Evolutionary conservation across 1,140 invertebrate genomes (phyloP).

Genomic region (Vanessa tameamea): DNA sequence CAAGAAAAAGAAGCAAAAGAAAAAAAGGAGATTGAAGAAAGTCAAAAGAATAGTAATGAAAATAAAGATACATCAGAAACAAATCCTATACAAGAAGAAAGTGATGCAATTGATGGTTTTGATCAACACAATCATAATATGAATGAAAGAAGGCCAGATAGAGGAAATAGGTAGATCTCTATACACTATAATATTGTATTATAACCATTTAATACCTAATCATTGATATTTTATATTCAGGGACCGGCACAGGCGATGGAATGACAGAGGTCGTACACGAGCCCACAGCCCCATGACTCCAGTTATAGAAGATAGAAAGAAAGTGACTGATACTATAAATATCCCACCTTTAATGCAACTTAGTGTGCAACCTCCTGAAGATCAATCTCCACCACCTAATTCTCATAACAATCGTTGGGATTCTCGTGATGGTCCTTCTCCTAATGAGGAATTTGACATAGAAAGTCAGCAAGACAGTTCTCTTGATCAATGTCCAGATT

Average conservation of each 20-base stretch:
- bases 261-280: slow-evolving; percentile 56
- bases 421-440: slow-evolving; percentile 22
- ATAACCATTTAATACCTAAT: not conserved
- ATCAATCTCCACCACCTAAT: slow-evolving; percentile 37
- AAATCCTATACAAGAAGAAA: slow-evolving; percentile 32
- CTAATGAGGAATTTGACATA: slow-evolving; percentile 38
- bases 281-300: slow-evolving; percentile 64
- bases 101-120: slow-evolving; percentile 32
- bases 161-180: slow-evolving; percentile 30
- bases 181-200: not conserved
- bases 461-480: slow-evolving; percentile 35
- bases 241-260: slow-evolving; percentile 61
- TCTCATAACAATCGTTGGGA: slow-evolving; percentile 22
- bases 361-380: slow-evolving; percentile 56
- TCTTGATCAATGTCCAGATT: slow-evolving; percentile 25
- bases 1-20: slow-evolving; percentile 63
- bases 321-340: slow-evolving; percentile 48
- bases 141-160: slow-evolving; percentile 28
- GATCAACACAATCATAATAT: slow-evolving; percentile 26
- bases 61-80: slow-evolving; percentile 40
- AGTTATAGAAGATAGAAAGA: slow-evolving; percentile 63
- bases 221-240: slow-evolving; percentile 36
- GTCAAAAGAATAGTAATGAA: slow-evolving; percentile 48
- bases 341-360: slow-evolving; percentile 72
- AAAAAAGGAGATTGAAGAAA: slow-evolving; percentile 48